Conservation (phyloP, 2,797 vertebrate genomes). For the Catamblyrhynchus diadema region DNA sequence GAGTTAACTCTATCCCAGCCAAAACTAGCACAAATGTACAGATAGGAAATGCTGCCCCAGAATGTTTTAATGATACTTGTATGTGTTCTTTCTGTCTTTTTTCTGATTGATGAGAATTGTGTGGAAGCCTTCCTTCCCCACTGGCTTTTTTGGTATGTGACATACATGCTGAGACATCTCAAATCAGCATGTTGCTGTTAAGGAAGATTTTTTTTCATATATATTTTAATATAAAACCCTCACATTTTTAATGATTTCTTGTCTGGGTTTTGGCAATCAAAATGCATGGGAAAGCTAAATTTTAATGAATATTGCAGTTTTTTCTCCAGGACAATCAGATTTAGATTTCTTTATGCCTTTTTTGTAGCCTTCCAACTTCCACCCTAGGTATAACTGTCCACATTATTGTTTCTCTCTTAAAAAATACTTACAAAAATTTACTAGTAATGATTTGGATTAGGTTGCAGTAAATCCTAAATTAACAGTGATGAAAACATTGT, state of each 20-base stretch:
- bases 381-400: rapidly evolving
- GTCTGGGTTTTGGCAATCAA: neutral
- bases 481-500: neutral
- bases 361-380: neutral
- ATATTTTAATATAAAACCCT: rapidly evolving
- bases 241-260: neutral
- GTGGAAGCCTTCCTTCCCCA: neutral
- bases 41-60: neutral
- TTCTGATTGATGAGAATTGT: neutral
- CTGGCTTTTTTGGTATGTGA: neutral
- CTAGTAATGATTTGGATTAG: neutral
- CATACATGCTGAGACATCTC: neutral
- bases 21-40: neutral
- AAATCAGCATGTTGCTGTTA: neutral
- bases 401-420: neutral
- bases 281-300: neutral
- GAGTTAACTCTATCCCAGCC: neutral
- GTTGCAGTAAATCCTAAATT: neutral
- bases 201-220: neutral
- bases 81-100: neutral
- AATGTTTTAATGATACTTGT: neutral
- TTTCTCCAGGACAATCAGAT: neutral
- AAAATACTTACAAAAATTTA: neutral
- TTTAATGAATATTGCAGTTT: neutral
- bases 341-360: neutral